Base-by-base conservation (phyloP, 1,140 invertebrate species). In the Drosophila kikkawai region DNA sequence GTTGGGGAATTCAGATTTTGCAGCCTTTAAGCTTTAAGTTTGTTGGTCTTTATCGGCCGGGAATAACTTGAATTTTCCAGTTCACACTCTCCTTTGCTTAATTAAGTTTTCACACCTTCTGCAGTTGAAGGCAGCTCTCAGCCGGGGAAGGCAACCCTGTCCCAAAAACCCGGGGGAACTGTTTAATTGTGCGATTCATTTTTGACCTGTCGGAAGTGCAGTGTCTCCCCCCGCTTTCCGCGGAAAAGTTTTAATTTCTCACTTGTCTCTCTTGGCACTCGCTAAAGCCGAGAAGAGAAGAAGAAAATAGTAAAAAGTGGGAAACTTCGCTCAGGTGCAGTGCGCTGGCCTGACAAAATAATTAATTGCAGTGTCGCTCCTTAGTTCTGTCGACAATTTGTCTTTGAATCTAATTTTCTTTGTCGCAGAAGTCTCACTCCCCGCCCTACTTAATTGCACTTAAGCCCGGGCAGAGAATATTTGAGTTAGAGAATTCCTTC, bases 141-240 rank as follows among this genome's bases (percentile, higher is more conserved):
- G 5, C 22, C 22, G 22, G 32, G 19, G 34, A 9, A 42, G 19
- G 29, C n/a, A 32, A 8, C 64, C 32, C 22, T 37, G 64, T 36
- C 41, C 34, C 44, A 66, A 57, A 55, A 59, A 57, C 63, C 47
- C 34, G 53, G 26, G 68, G 56, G 69, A 73, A 57, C 75, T 81
- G 67, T 81, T 90, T 88, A 90, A 88, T 90, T 88, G 75, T 66
- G 85, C 84, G 80, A 88, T 88, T 88, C 85, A 90, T 90, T 88
- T 88, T 90, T 88, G 84, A 90, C 74, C 84, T 88, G 84, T 75
- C 85, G 73, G 81, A 80, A 85, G 74, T 85, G 73, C 59, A 64
- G n/a, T 69, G 26, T 36, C 26, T 34, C 0, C 12, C 37, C 7
- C 22, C 19, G 0, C 37, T 11, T 57, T 42, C 41, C 34, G 53